Conservation (phyloP, 1,140 invertebrate species). For the Kradibia gibbosae region DNA sequence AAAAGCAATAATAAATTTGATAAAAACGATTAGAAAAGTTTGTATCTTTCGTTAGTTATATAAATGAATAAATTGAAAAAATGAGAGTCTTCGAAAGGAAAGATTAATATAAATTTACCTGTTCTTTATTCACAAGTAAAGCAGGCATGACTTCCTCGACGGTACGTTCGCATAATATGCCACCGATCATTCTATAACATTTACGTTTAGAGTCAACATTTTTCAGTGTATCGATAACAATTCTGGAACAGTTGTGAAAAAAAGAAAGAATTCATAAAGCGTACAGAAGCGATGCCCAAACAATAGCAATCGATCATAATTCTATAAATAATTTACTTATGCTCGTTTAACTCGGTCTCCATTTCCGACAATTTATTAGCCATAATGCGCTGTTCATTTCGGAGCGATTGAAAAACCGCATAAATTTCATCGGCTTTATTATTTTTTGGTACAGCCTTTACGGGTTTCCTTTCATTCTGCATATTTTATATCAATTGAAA, state of each 20-base stretch:
- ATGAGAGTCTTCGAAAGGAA: too few species aligned
- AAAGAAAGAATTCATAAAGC: conserved; percentile 8
- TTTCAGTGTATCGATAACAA: conserved; percentile 94
- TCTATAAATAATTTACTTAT: conserved; percentile 82
- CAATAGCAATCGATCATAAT: background rate
- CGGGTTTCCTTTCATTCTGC: conserved; percentile 17
- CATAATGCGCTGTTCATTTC: conserved; percentile 89
- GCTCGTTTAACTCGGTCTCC: conserved; percentile 94
- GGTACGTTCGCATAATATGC: conserved; percentile 92
- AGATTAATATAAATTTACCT: conserved; percentile 74
- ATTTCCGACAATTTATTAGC: conserved; percentile 91
- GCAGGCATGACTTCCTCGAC: conserved; percentile 93
- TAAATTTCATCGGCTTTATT: conserved; percentile 84
- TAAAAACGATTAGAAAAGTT: too few species aligned
- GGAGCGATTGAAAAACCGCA: conserved; percentile 86
- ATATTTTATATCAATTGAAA: background rate
- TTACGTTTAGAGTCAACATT: conserved; percentile 88
- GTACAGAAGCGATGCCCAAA: background rate
- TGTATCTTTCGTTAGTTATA: too few species aligned
- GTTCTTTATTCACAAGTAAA: conserved; percentile 86
- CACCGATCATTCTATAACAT: conserved; percentile 95
- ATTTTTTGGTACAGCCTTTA: conserved; percentile 61
- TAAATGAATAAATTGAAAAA: too few species aligned
- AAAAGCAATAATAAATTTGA: too few species aligned
- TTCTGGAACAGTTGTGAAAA: conserved; percentile 76